Evolutionary conservation across 1,140 invertebrate genomes (phyloP), one percentile per base, ranked within the genome.

Genomic region (Camponotus vicinus): DNA sequence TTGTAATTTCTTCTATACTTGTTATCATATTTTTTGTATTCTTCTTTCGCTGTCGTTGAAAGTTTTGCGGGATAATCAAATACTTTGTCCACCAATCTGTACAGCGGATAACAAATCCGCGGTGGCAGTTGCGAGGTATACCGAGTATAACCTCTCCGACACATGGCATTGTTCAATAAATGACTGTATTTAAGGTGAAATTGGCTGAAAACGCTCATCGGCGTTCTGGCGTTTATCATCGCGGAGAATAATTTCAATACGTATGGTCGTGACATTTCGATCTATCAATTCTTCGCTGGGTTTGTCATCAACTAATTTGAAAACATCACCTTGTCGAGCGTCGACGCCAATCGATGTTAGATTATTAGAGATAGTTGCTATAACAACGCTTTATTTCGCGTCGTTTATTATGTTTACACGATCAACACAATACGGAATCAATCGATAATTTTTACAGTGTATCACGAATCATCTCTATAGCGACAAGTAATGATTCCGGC

Each of bases 261-360:
- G 37, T 75, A 90, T 21, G 92, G 78, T 37, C 90, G 86, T 82
- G 89, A 93, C 93, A 93, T 93, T 86, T 86, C 4, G n/a, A 49
- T 45, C 3, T 6, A 18, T 45, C 18, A 11, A 32, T 9, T 42
- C 59, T 71, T 15, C 52, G 37, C 15, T 0, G 13, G 8, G 37
- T 42, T 69, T 49, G 6, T 2, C 2, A 13, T 21, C 67, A 15
- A 71, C 15, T 18, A n/a, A 1, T 61, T 61, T n/a, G 18, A 40
- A 32, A 34, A 64, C 3, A 6, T n/a, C 76, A 66, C 21, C 49
- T 15, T 42, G 55, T 32, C 42, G 55, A 59, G 15, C 13, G n/a
- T 27, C 13, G 21, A 32, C 13, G 40, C 40, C 1, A 13, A 69
- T 49, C 42, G 67, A 69, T 49, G 49, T 69, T 21, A 15, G n/a